These are phyloP conservation scores for Trachelipus rathkii DNA, from an alignment of 1,140 invertebrate species.

Conservation along the genomic window DNA sequence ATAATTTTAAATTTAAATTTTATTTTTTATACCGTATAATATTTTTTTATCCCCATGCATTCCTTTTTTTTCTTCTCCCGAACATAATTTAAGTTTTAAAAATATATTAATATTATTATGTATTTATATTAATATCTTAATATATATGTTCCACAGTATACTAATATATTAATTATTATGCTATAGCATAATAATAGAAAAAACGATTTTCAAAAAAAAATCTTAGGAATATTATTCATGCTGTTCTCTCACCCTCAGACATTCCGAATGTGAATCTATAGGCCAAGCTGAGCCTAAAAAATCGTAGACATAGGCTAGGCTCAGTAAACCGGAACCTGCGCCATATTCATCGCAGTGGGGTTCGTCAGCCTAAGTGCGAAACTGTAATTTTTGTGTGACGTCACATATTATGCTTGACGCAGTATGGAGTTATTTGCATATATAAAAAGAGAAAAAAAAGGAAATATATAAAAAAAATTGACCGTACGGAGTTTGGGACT, in stretches of 20 bases:
- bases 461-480: neutral
- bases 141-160: neutral
- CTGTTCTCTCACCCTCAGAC: neutral
- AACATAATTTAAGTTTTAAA: too few relatives aligned
- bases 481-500: neutral
- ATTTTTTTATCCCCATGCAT: too few relatives aligned
- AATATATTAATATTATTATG: too few relatives aligned
- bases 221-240: neutral
- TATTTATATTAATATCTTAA: too few relatives aligned
- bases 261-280: neutral
- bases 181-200: neutral
- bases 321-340: neutral
- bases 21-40: too few relatives aligned
- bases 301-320: neutral
- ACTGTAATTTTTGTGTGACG: neutral
- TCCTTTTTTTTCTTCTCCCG: too few relatives aligned
- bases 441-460: neutral
- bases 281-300: slow-evolving; percentile 9
- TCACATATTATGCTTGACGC: slow-evolving; percentile 4
- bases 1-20: too few relatives aligned
- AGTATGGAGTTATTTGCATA: slow-evolving; percentile 6
- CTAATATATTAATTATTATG: too few relatives aligned
- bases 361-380: slow-evolving; percentile 1
- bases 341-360: slow-evolving; percentile 7
- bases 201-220: neutral